These are phyloP conservation scores for Synanthedon formicaeformis DNA, from an alignment of 2,888 invertebrate species.

Conservation along the genomic window DNA sequence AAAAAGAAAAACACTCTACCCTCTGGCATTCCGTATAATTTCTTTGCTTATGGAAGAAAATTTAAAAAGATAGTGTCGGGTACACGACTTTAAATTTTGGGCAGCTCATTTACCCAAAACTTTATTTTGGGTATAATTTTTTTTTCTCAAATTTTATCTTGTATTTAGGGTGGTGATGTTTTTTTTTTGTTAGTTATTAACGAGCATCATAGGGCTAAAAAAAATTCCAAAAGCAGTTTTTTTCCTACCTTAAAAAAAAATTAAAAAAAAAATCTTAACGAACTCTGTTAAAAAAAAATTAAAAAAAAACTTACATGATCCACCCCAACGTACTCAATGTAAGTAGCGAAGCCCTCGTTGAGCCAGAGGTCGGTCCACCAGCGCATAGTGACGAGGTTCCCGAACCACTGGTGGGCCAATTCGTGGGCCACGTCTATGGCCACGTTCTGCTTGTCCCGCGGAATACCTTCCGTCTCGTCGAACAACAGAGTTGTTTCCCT, in stretches of 20 bases:
- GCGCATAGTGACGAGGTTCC: constrained; percentile 75
- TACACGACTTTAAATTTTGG: no score
- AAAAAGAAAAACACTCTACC: no score
- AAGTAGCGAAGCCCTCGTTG: constrained; percentile 80
- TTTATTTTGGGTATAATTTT: no score
- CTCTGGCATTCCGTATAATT: no score
- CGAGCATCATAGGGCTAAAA: background rate
- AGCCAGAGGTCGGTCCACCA: constrained; percentile 82
- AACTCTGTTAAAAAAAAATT: no score
- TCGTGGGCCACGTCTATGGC: constrained; percentile 76
- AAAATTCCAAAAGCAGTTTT: background rate
- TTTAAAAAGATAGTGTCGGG: background rate
- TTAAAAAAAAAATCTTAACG: no score
- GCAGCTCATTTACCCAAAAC: no score
- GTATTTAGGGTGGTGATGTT: no score
- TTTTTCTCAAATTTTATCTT: no score
- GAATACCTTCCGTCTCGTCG: constrained; percentile 57
- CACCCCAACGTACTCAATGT: constrained; percentile 68
- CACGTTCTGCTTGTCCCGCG: constrained; percentile 63
- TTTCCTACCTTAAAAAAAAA: no score
- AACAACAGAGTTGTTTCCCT: constrained; percentile 74
- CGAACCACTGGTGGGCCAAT: constrained; percentile 83
- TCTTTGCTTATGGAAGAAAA: background rate
- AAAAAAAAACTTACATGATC: constrained; percentile 46
- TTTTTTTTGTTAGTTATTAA: no score